Evolutionary conservation across 2,113 vertebrate genomes (phyloP).

Genomic region (Silurus meridionalis): DNA sequence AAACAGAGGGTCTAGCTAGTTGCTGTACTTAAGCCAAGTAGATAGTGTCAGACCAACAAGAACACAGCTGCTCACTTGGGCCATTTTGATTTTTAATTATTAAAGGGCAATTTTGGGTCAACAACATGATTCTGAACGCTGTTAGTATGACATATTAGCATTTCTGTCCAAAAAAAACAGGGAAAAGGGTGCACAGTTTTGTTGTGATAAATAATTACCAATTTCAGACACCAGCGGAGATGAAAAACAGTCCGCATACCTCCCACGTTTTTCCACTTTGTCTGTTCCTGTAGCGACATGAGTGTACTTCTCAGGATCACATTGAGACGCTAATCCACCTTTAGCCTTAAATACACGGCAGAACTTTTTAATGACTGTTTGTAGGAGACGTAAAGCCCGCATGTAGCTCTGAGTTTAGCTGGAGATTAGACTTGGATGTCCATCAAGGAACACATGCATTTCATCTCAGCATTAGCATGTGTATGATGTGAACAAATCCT

Average conservation of each 20-base stretch:
- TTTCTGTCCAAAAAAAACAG: background rate
- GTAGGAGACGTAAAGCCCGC: slow-evolving; percentile 28
- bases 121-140: background rate
- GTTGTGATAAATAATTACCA: slow-evolving; percentile 41
- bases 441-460: slow-evolving; percentile 41
- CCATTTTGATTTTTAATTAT: background rate
- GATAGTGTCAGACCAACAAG: background rate
- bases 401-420: slow-evolving; percentile 23
- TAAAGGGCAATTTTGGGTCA: background rate
- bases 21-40: background rate
- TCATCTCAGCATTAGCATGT: slow-evolving; percentile 36
- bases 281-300: slow-evolving; percentile 48
- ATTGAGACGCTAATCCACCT: slow-evolving; percentile 43
- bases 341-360: slow-evolving; percentile 52
- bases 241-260: slow-evolving; percentile 35
- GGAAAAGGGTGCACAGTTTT: background rate
- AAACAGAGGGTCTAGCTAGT: too few relatives aligned
- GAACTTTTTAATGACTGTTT: slow-evolving; percentile 45
- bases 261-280: slow-evolving; percentile 36
- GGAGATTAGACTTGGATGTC: slow-evolving; percentile 43
- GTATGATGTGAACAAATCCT: slow-evolving; percentile 46
- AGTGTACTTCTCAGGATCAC: slow-evolving; percentile 35
- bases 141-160: background rate
- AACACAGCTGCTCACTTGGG: background rate
- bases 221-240: slow-evolving; percentile 27